phyloP scores from a whole-genome alignment of 2,888 invertebrate species.

The Leptogaster cylindrica region DNA sequence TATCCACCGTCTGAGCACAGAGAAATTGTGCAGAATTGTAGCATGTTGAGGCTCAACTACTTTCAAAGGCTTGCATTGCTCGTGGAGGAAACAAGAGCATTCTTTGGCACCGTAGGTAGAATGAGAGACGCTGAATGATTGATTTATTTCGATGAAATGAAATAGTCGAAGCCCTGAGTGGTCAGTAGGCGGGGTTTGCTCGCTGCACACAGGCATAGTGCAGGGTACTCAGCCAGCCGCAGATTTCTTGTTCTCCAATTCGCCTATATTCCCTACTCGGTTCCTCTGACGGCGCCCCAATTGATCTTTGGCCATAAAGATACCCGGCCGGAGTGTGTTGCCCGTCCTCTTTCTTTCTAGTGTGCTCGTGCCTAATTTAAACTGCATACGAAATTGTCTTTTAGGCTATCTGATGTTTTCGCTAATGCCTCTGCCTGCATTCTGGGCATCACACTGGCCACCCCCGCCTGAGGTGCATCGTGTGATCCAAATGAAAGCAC shows the following conservation, averaged over 20 bases:
- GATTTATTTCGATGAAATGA: conserved; percentile 48
- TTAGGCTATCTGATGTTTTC: conserved; percentile 31
- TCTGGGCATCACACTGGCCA: not conserved
- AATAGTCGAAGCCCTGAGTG: conserved; percentile 44
- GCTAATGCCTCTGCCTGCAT: not conserved
- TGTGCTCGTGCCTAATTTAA: conserved; percentile 16
- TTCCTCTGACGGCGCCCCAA: conserved; percentile 22
- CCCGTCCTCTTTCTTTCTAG: conserved; percentile 30
- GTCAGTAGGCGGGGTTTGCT: conserved; percentile 48
- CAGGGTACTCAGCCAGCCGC: conserved; percentile 31
- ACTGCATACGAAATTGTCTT: conserved; percentile 27
- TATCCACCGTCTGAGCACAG: conserved; percentile 31
- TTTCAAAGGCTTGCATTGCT: conserved; percentile 28
- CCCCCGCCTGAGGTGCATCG: conserved; percentile 17
- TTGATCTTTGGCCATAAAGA: conserved; percentile 31
- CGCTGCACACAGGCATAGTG: conserved; percentile 33
- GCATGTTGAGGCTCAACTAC: conserved; percentile 15
- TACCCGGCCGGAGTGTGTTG: conserved; percentile 14
- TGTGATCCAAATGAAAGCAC: conserved; percentile 15
- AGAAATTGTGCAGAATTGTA: conserved; percentile 36
- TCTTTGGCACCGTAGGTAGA: conserved; percentile 36
- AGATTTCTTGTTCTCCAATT: conserved; percentile 30
- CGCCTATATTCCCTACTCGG: conserved; percentile 31
- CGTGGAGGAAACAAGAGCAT: conserved; percentile 39
- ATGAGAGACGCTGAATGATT: conserved; percentile 47